phyloP scores from a whole-genome alignment of 64 coral and sea anemone genomes.

The Pocillopora damicornis region DNA sequence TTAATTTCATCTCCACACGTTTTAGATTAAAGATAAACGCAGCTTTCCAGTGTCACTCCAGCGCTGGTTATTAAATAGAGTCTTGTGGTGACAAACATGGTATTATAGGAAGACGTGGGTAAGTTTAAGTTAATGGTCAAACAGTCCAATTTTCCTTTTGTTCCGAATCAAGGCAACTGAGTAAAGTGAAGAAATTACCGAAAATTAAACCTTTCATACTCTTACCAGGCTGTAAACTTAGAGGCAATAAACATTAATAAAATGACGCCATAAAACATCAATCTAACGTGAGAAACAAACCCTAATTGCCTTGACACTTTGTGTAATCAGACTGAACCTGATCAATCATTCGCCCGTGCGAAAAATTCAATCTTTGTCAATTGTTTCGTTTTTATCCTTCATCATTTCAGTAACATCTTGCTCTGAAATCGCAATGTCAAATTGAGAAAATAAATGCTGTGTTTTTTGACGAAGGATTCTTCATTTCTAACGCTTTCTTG shows the following conservation, averaged over 20 bases:
- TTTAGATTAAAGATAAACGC: conserved; percentile 28
- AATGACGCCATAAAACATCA: background rate
- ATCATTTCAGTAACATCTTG: background rate
- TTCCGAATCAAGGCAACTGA: conserved; percentile 12
- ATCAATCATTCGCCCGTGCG: background rate
- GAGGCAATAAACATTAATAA: background rate
- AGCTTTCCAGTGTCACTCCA: background rate
- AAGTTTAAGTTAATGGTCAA: background rate
- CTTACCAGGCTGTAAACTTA: background rate
- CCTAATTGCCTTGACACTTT: background rate
- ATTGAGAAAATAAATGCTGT: background rate
- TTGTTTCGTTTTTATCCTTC: background rate
- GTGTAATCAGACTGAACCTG: background rate
- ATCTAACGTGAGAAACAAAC: background rate
- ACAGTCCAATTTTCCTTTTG: background rate
- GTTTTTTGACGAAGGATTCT: background rate
- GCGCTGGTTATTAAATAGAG: conserved; percentile 25
- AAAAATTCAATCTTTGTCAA: background rate
- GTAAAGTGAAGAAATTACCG: conserved; percentile 20
- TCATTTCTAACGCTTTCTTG: too few species aligned
- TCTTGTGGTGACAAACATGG: background rate
- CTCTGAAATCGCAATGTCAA: background rate
- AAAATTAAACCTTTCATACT: conserved; percentile 13
- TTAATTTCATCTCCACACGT: conserved; percentile 11
- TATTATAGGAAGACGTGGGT: background rate